Evolutionary conservation across 2,888 invertebrate species (phyloP), one percentile per base, ranked within the genome.

Genomic region (Neuroscelio doddi): DNA sequence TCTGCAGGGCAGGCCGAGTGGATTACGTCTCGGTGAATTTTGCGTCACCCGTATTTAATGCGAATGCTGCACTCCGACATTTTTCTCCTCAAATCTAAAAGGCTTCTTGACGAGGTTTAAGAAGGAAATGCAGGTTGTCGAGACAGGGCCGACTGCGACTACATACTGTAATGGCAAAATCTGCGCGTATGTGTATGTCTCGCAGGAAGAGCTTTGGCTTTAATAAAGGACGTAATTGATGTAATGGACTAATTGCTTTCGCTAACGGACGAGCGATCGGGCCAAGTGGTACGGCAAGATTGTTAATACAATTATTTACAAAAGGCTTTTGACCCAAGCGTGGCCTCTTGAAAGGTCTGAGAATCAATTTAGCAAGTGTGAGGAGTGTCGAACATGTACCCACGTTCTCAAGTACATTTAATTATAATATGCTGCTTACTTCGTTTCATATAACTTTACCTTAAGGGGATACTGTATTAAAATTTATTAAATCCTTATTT

Each of bases 201-300:
- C 57, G 49, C 50, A 34, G 30, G 36, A 58, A 53, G 58, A 64
- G 55, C 55, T 56, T 63, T 39, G 38, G 50, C 42, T 62, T 64
- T 67, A 51, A 70, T 77, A 72, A 75, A 72, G 71, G 59, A 45
- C 64, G 73, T 79, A 77, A 80, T 80, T 79, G 79, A 75, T 66
- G 77, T 78, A 80, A 80, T 80, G 75, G 75, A 77, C 72, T 81
- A 80, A 81, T 79, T 80, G 79, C 77, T 72, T 70, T 70, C 75
- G 72, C 72, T 68, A 58, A 61, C 67, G 62, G 71, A 67, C 71
- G 71, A 45, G 59, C 63, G 68, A 66, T 71, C 68, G 64, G 52
- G 58, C 59, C 51, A 64, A 71, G 53, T 42, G 59, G 70, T 61
- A 53, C 65, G 61, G 50, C 61, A 44, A 47, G 55, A 50, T 67